Base-by-base conservation (phyloP, 2,888 invertebrate species). In the Drosophila siamana region DNA sequence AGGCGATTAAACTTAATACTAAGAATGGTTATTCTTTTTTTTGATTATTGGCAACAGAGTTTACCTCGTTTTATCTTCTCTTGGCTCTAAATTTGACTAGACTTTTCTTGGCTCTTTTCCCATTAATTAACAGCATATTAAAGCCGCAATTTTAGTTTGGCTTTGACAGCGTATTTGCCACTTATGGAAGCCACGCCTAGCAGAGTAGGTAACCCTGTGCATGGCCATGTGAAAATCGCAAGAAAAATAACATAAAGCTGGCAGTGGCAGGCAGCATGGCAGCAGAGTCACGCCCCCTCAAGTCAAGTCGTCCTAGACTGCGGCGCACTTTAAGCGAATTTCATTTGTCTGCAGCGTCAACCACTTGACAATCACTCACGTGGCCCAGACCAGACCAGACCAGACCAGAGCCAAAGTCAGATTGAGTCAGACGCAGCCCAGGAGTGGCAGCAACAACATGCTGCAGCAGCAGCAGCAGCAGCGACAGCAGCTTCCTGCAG, bases 291-390 rank as follows among this genome's bases (percentile, higher is more conserved):
- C 88, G 83, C 83, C 88, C 81, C 87, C 78, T 77, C 70, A 67
- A 81, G 79, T 89, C 83, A 87, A 83, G 89, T 70, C 87, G 64
- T 69, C 69, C 74, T 67, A 84, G 89, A 77, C 77, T 78, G 86
- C 52, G 80, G 87, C 85, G 82, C 80, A 86, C 85, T 85, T 89
- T 88, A 89, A 85, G 89, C 88, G 85, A 85, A 85, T 85, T 85
- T 89, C 87, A 85, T 85, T 85, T 85, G 85, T 85, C 85, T 85
- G 89, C 89, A 83, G 85, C 85, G 85, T 85, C 85, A 85, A 85
- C 81, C 89, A 88, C 86, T 86, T 88, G 89, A 86, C 86, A 89
- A 89, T 86, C 86, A 89, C 86, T 86, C 86, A 86, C 86, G 74
- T 89, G 78, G 73, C 89, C 67, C 74, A 78, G 65, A 50, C 65